A percentile compares a stretch with the other conserved stretches of the same genome.
These are phyloP conservation scores for Rhinoraja longicauda DNA, from an alignment of 2,797 vertebrate species.

Conservation along the genomic window DNA sequence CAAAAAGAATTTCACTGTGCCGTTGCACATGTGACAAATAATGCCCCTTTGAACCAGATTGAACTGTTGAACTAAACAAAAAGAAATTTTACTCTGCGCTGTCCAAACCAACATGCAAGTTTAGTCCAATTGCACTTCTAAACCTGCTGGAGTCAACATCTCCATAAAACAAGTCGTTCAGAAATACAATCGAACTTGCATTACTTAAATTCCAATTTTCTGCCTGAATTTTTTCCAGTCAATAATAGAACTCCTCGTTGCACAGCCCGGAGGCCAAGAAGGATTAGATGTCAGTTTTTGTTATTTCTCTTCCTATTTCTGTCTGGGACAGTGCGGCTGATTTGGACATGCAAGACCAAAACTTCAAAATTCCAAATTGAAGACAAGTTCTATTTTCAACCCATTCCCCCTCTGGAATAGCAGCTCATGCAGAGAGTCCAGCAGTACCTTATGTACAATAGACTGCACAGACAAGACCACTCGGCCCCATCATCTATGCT, in stretches of 20 bases:
- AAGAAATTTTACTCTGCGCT: background rate
- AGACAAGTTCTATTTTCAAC: background rate
- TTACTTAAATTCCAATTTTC: background rate
- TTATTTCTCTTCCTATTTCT: background rate
- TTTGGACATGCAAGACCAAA: background rate
- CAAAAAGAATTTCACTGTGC: too few species aligned
- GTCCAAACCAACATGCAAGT: background rate
- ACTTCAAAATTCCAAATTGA: background rate
- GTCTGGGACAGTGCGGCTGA: background rate
- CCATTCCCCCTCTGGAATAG: background rate
- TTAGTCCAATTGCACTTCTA: background rate
- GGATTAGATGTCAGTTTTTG: background rate
- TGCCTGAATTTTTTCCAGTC: constrained; percentile 6
- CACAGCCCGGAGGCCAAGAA: background rate
- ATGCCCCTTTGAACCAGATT: too few species aligned
- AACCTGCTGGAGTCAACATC: background rate
- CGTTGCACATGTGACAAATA: too few species aligned
- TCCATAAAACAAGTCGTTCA: background rate
- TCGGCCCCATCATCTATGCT: too few species aligned
- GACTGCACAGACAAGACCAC: background rate
- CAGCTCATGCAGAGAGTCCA: background rate
- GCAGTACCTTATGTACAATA: background rate
- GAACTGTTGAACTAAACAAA: background rate
- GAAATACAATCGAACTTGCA: background rate
- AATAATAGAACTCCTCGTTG: background rate